Evolutionary conservation across 2,113 vertebrate species (phyloP).

Genomic region (Ammodytes marinus): DNA sequence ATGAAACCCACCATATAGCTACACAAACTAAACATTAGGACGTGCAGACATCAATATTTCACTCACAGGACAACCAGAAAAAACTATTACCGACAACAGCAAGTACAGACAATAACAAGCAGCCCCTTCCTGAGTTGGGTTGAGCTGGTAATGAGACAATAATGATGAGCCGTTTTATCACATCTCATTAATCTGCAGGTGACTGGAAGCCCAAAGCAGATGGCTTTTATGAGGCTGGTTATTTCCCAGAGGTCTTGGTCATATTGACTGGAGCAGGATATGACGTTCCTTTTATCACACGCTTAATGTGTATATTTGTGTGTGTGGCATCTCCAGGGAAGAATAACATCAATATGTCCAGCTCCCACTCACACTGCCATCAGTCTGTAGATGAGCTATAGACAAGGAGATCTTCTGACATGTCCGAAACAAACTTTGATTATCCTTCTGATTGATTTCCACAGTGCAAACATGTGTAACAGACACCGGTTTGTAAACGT

Average conservation of each 20-base stretch:
- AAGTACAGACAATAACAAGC: neutral
- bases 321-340: conserved; percentile 21
- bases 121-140: conserved; percentile 11
- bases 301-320: conserved; percentile 29
- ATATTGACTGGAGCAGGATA: conserved; percentile 45
- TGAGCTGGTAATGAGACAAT: conserved; percentile 54
- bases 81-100: neutral
- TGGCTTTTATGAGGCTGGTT: conserved; percentile 53
- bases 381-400: neutral
- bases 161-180: conserved; percentile 49
- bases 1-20: no score
- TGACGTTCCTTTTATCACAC: conserved; percentile 49
- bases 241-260: conserved; percentile 62
- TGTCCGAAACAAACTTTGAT: neutral
- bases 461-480: no score
- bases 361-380: neutral
- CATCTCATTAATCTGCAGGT: conserved; percentile 61
- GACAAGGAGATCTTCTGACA: neutral
- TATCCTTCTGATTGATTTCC: neutral
- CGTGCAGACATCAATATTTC: neutral
- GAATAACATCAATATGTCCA: conserved; percentile 12
- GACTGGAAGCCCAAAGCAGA: conserved; percentile 57
- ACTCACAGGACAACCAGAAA: neutral
- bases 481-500: no score
- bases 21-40: neutral